Base-by-base conservation (phyloP, 2,888 invertebrate genomes). In the Parascotia fuliginaria region DNA sequence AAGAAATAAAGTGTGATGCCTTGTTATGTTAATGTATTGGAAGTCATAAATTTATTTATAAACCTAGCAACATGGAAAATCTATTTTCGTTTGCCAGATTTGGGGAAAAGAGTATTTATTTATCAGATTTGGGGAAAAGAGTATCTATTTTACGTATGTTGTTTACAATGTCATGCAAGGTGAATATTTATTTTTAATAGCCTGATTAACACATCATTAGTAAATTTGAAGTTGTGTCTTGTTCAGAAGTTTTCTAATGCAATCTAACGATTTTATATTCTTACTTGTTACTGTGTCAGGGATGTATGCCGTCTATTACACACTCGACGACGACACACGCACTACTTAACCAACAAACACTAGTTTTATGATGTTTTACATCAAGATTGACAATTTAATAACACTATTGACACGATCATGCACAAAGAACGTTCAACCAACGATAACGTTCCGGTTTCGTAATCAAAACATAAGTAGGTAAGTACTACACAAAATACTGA, bases 391-490 rank as follows among this genome's bases (percentile, higher is more conserved):
- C 9, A 0, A 13, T 31, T 0, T 7, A 6, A 39, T 33, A 46
- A 53, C 39, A 32, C 5, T 11, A 38, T 44, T 46, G 41, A 12
- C 27, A 48, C 19, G 34, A 33, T 51, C 31, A 57, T 60, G 52
- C 60, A 78, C 71, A 75, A 76, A 77, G 70, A 70, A 44, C 50
- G 56, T 71, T 75, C 66, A 64, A 56, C 53, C 50, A 55, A 51
- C 67, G 76, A 77, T 81, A 79, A 71, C 61, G 61, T 62, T 52
- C 61, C 50, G 47, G 68, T 79, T 74, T 80, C 76, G 69, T 76
- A 79, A 84, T 70, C 70, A 77, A 75, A 81, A 81, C 75, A 80
- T 70, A 44, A 29, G n/a, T n/a, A n/a, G n/a, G n/a, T n/a, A n/a
- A n/a, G n/a, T 53, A 19, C 31, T 14, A 14, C 27, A 19, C 14